Conservation (phyloP, 2,888 invertebrate species). For the Mythimna pallens region DNA sequence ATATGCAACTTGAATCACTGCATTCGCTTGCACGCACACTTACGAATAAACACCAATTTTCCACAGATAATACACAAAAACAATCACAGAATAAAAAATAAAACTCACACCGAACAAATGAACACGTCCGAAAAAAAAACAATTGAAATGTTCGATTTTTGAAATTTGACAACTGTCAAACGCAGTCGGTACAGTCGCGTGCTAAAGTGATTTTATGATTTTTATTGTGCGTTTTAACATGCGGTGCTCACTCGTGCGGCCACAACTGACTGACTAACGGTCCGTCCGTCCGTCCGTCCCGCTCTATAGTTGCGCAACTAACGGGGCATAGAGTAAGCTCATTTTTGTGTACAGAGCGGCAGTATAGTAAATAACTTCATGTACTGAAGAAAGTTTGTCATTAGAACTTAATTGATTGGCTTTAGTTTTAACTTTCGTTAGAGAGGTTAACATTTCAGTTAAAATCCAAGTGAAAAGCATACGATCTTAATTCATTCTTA, state of each 20-base stretch:
- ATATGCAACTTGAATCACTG: slow-evolving; percentile 66
- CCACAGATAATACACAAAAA: slow-evolving; percentile 32
- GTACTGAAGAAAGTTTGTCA: slow-evolving; percentile 39
- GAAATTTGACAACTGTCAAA: slow-evolving; percentile 68
- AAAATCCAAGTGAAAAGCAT: neutral
- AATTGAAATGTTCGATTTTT: slow-evolving; percentile 16
- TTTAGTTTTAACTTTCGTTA: slow-evolving; percentile 32
- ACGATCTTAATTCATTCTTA: neutral
- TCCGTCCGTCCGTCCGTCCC: slow-evolving; percentile 80
- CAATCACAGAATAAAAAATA: slow-evolving; percentile 21
- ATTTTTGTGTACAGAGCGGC: slow-evolving; percentile 79
- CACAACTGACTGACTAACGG: slow-evolving; percentile 83
- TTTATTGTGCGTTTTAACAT: slow-evolving; percentile 71
- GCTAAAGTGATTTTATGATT: slow-evolving; percentile 66
- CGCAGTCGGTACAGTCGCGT: slow-evolving; percentile 66
- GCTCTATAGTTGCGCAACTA: slow-evolving; percentile 87
- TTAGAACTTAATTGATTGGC: slow-evolving; percentile 30
- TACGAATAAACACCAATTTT: slow-evolving; percentile 36
- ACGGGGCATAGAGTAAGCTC: slow-evolving; percentile 87
- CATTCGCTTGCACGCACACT: slow-evolving; percentile 56
- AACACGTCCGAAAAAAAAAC: neutral
- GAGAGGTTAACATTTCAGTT: neutral
- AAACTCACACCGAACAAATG: slow-evolving; percentile 12
- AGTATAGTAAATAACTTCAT: slow-evolving; percentile 54
- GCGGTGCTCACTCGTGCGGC: slow-evolving; percentile 79